Base-by-base conservation (phyloP, 2,888 invertebrate species). In the Eupithecia inturbata region DNA sequence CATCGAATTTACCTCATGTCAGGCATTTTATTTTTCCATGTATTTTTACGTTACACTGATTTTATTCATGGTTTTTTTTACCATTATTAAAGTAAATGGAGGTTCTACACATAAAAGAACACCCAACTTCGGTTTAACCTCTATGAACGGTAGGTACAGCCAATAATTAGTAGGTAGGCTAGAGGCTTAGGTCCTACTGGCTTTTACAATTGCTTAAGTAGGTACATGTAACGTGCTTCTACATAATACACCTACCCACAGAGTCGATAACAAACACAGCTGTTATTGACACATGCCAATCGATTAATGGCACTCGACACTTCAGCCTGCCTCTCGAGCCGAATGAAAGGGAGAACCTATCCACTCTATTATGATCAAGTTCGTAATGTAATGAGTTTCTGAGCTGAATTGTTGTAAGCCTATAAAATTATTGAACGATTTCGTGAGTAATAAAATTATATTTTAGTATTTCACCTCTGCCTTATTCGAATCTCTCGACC, bases 221-320 rank as follows among this genome's bases (percentile, higher is more conserved):
- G 64, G 64, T 22, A 26, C 10, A n/a, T 60, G 62, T 62, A 31
- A 62, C 31, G 28, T 28, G 28, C 5, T 31, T 22, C 16, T 62
- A 62, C 53, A n/a, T 64, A 64, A n/a, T 33, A 31, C 22, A 36
- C 19, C 64, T 36, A 36, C 19, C 64, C n/a, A 12, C 22, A 39
- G 0, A 66, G 66, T 22, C n/a, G 22, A 66, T 63, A 66, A 7
- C 22, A 22, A 22, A 66, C n/a, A 64, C 66, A 66, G 66, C 72
- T 72, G 72, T n/a, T 76, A 76, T 71, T 66, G 68, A 66, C 73
- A 71, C 62, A 62, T 73, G 70, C 72, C 75, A 62, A 64, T 66
- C 60, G 73, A 68, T 28, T 73, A 71, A 39, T 60, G 68, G 64
- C 68, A 71, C 72, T 75, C 49, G 70, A 68, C 49, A 71, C 68